Base-by-base conservation (phyloP, 2,888 invertebrate species). In the Scelioninae gen. 1 region DNA sequence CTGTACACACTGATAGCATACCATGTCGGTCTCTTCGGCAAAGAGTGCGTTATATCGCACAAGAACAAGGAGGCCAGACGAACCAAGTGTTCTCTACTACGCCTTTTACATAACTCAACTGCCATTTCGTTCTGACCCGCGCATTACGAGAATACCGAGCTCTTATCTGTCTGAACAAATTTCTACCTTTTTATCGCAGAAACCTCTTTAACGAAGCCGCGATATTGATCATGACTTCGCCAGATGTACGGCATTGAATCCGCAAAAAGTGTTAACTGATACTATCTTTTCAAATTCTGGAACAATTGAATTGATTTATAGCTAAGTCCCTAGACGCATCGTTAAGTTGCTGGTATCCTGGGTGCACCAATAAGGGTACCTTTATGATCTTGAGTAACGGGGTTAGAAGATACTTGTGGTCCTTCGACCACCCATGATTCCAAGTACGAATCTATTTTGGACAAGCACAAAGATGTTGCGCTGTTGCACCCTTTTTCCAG, bases 71-170 rank as follows among this genome's bases (percentile, higher is more conserved):
- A 63, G 71, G 16, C 75, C 77, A 60, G 68, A 69, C 72, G 69
- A 83, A 72, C 77, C 81, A 65, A 82, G 82, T 71, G 74, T 74
- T 72, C 77, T 47, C 81, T 69, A 63, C 65, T 69, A 40, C 74
- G 82, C 60, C 76, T 80, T 85, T 84, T 85, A 85, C 85, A 85
- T 85, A 85, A 85, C 83, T 85, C 77, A 79, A 83, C 83, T 79
- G 79, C 83, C 79, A 76, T 65, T 71, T 81, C 16, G 43, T 55
- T 84, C 77, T 75, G 82, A 82, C 72, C 79, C 79, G 76, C 60
- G 75, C 82, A 82, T 84, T 74, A 84, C 84, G 74, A 84, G 74
- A 72, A 84, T 82, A 80, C 84, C 84, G 69, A 43, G 58, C 47
- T 56, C 82, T 82, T 84, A 82, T 84, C 76, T 79, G 82, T 72